Evolutionary conservation across 2,113 vertebrate species (phyloP).

Genomic region (Anolis carolinensis): DNA sequence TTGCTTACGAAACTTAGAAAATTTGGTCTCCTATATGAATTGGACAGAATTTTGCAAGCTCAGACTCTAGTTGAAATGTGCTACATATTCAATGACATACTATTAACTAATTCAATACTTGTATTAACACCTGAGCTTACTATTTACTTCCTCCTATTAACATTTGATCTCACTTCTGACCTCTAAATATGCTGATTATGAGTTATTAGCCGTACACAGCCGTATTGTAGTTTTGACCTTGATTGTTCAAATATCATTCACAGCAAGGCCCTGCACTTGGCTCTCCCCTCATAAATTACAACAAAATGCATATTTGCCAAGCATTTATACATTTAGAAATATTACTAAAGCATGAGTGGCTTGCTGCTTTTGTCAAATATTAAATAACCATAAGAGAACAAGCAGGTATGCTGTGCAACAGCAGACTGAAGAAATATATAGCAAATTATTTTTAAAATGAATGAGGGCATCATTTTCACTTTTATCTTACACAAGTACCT

Average conservation of each 20-base stretch:
- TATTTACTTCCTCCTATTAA: constrained; percentile 42
- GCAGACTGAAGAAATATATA: constrained; percentile 26
- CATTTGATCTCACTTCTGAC: constrained; percentile 61
- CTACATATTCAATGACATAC: constrained; percentile 38
- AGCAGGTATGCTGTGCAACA: constrained; percentile 27
- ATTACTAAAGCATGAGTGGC: constrained; percentile 26
- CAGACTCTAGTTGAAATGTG: not conserved
- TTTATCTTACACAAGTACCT: constrained; percentile 8
- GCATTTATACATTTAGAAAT: constrained; percentile 35
- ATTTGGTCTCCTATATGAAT: not conserved
- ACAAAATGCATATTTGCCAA: constrained; percentile 62
- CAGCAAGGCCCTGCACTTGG: constrained; percentile 41
- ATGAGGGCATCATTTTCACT: not conserved
- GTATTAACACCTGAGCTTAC: constrained; percentile 52
- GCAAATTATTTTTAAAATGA: constrained; percentile 23
- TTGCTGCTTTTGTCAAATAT: constrained; percentile 57
- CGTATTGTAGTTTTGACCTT: constrained; percentile 62
- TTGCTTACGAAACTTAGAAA: not conserved
- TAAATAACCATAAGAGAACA: constrained; percentile 52
- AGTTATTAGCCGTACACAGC: constrained; percentile 61
- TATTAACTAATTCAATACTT: constrained; percentile 59
- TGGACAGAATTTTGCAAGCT: constrained; percentile 34
- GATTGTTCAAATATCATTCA: constrained; percentile 54
- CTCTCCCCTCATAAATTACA: constrained; percentile 64
- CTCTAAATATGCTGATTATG: constrained; percentile 53